Evolutionary conservation across 2,113 vertebrate genomes (phyloP), one percentile per base, ranked within the genome.

Genomic region (Chlorodrepanis virens): DNA sequence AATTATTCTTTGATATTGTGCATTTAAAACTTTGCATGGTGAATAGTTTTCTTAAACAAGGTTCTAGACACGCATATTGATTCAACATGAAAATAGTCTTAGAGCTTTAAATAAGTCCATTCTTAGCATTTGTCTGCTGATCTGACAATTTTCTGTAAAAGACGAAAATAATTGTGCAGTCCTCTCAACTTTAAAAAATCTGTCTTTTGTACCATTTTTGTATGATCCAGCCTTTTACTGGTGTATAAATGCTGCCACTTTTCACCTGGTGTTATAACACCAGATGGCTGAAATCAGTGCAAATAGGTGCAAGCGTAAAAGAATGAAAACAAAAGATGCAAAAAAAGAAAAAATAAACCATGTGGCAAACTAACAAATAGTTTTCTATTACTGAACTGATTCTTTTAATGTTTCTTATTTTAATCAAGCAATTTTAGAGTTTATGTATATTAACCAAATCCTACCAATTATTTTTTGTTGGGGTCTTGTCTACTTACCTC

Each of bases 1-100:
- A 98, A 98, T 98, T 98, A 98, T 98, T 98, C 98, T 98, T 98
- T 98, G 98, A 98, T 99, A 98, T 94, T 97, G 97, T 98, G 97
- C 98, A 97, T 98, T 98, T 98, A 98, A 98, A 98, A 98, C 97
- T 98, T 98, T 97, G 94, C 96, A 97, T 96, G 94, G 95, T 96
- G 97, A 98, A 97, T 97, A 98, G 98, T 98, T 97, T 98, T 90
- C 93, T 97, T 97, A 97, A 98, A 96, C 94, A 98, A 96, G 95
- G 90, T 96, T 97, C 95, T 96, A 97, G 95, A 95, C 95, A 83
- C 1, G 90, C 97, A 97, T 98, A 98, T 97, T 97, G 91, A 97
- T 98, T 97, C 87, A 94, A 95, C 60, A 94, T 89, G 87, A 97
- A 97, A 97, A 98, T 87, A 97, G 69, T 95, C 97, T 89, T 82